These are phyloP conservation scores for Pseudolycoriella hygida DNA, from an alignment of 2,888 invertebrate species.

Conservation along the genomic window DNA sequence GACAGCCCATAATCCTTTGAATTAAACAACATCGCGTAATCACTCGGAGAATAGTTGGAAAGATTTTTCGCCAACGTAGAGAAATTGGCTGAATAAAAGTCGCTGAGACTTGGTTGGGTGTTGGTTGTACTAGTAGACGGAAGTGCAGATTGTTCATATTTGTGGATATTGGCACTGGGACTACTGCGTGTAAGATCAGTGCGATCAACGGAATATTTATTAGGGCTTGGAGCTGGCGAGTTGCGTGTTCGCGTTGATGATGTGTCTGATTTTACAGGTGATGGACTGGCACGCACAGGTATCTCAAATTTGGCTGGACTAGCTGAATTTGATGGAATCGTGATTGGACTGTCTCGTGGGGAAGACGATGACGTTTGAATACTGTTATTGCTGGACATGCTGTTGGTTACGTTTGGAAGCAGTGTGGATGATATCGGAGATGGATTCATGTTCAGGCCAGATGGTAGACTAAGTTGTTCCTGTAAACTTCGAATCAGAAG, in stretches of 20 bases:
- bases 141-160: not conserved
- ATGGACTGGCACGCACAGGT: slow-evolving; percentile 38
- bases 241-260: slow-evolving; percentile 37
- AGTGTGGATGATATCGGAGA: slow-evolving; percentile 24
- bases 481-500: slow-evolving; percentile 24
- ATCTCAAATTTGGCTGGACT: slow-evolving; percentile 34
- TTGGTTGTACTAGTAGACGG: not conserved
- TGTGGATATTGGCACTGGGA: not conserved
- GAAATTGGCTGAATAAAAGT: slow-evolving; percentile 27
- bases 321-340: slow-evolving; percentile 26
- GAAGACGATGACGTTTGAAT: slow-evolving; percentile 17
- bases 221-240: slow-evolving; percentile 32
- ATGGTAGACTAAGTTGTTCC: slow-evolving; percentile 26
- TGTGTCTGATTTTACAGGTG: slow-evolving; percentile 38
- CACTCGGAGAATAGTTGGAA: slow-evolving; percentile 25
- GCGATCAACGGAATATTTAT: slow-evolving; percentile 15
- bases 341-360: slow-evolving; percentile 28
- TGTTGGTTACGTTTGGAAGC: slow-evolving; percentile 9
- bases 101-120: slow-evolving; percentile 8
- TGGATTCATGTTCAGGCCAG: slow-evolving; percentile 29
- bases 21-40: slow-evolving; percentile 21
- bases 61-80: slow-evolving; percentile 25
- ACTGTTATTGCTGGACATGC: slow-evolving; percentile 10
- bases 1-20: slow-evolving; percentile 25
- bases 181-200: not conserved